phyloP scores from a whole-genome alignment of 2,797 vertebrate genomes.

The Microctenopoma lineatum region DNA sequence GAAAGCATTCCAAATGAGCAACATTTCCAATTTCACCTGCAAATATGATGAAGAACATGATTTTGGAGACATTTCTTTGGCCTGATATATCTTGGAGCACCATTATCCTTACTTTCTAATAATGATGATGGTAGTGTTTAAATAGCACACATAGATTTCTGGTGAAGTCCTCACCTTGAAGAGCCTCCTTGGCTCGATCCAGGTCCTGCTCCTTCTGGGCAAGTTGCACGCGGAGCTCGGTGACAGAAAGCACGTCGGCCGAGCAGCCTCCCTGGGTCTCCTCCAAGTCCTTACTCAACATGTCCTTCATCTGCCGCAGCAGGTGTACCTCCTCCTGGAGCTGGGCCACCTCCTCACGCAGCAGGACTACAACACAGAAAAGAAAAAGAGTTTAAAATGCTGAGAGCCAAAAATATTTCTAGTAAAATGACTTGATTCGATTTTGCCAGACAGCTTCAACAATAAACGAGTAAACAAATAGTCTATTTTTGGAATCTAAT shows the following conservation, averaged over 20 bases:
- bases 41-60: neutral
- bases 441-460: neutral
- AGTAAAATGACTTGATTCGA: constrained; percentile 1
- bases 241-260: constrained; percentile 91
- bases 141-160: constrained; percentile 5
- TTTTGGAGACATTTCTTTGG: neutral
- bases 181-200: constrained; percentile 94
- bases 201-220: constrained; percentile 96
- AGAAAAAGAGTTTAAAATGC: constrained; percentile 14
- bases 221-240: constrained; percentile 95
- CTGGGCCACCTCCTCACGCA: constrained; percentile 95
- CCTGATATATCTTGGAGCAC: neutral
- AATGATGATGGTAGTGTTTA: constrained; percentile 20
- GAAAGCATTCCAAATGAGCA: neutral
- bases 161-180: constrained; percentile 88
- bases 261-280: constrained; percentile 91
- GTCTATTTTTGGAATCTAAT: constrained; percentile 6
- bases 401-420: neutral
- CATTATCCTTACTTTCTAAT: neutral
- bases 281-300: constrained; percentile 96
- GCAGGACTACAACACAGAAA: constrained; percentile 82
- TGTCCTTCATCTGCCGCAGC: constrained; percentile 97
- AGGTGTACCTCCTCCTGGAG: constrained; percentile 96
- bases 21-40: neutral
- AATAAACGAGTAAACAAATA: constrained; percentile 5